These are phyloP conservation scores for Cephus spinipes DNA, from an alignment of 2,888 invertebrate genomes.

Conservation along the genomic window DNA sequence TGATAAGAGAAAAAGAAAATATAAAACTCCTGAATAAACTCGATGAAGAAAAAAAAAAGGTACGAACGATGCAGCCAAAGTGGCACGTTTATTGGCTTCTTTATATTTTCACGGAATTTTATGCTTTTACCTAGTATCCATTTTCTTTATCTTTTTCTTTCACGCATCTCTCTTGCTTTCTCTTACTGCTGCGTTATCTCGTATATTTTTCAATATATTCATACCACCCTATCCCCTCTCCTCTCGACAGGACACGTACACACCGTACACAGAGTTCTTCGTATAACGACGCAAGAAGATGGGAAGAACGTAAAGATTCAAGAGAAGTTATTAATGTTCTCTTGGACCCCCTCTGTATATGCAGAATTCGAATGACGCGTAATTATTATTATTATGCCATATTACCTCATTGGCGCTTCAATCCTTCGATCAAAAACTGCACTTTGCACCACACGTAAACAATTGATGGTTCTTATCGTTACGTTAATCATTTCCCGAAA, in stretches of 20 bases:
- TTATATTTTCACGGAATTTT: background rate
- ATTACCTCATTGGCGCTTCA: background rate
- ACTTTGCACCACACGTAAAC: background rate
- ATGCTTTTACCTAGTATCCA: background rate
- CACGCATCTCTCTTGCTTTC: conserved; percentile 1
- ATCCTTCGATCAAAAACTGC: background rate
- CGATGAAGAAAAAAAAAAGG: background rate
- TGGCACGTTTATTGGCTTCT: background rate
- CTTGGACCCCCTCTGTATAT: background rate
- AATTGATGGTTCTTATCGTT: background rate
- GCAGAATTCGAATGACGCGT: background rate
- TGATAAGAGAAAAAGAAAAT: conserved; percentile 5
- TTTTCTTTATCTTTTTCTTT: background rate
- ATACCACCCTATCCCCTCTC: background rate
- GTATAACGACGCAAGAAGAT: background rate
- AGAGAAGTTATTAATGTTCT: background rate
- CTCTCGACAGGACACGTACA: background rate
- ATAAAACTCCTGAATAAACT: background rate
- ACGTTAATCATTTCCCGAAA: background rate
- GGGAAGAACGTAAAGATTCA: background rate
- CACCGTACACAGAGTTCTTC: background rate
- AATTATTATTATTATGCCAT: background rate
- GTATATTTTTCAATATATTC: background rate
- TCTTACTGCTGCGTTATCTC: background rate
- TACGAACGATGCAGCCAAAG: conserved; percentile 3